These are phyloP conservation scores for Perodicticus potto DNA, from an alignment of 2,797 vertebrate species.

Conservation along the genomic window DNA sequence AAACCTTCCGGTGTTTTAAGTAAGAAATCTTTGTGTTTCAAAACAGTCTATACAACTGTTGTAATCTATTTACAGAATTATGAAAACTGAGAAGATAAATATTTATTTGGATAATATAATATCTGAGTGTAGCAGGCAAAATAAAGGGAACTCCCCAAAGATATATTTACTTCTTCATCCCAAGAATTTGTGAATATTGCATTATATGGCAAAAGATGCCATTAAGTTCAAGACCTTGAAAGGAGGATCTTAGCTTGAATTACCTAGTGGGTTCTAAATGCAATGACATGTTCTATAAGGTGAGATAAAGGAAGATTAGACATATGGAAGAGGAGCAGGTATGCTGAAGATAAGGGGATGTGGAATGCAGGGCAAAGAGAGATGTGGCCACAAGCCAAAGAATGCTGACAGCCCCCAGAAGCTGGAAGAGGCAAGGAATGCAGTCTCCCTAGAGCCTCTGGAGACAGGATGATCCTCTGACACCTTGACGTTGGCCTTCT, in stretches of 20 bases:
- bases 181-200: background rate
- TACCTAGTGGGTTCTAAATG: background rate
- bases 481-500: background rate
- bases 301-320: background rate
- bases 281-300: background rate
- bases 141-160: background rate
- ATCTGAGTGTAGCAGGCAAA: background rate
- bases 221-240: background rate
- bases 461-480: no score
- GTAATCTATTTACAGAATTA: background rate
- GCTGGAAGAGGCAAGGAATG: background rate
- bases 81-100: slow-evolving; percentile 18
- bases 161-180: background rate
- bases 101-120: slow-evolving; percentile 47
- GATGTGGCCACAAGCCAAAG: background rate
- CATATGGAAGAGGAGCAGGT: background rate
- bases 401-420: background rate
- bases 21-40: slow-evolving; percentile 26
- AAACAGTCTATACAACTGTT: background rate
- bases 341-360: background rate
- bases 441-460: background rate
- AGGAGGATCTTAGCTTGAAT: background rate
- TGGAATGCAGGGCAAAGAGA: background rate
- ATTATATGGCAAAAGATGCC: background rate
- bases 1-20: slow-evolving; percentile 12